Conservation (phyloP, 2,113 vertebrate species). For the Phyllostomus discolor region DNA sequence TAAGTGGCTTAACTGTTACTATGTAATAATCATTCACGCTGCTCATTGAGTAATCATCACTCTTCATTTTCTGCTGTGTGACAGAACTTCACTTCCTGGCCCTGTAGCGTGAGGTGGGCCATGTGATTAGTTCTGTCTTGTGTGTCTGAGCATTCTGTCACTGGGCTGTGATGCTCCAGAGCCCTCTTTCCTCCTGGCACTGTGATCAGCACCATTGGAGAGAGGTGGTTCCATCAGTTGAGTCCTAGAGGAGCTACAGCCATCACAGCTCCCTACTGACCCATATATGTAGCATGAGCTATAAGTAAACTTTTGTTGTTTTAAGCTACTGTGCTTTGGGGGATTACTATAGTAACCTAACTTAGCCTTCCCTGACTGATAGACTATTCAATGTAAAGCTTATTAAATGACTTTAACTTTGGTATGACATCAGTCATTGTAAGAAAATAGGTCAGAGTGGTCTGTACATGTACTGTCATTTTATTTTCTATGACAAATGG, state of each 20-base stretch:
- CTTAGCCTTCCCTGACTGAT: background rate
- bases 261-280: background rate
- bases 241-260: background rate
- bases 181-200: background rate
- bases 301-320: constrained; percentile 5
- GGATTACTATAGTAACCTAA: background rate
- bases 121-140: background rate
- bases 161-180: background rate
- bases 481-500: constrained; percentile 17
- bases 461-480: background rate
- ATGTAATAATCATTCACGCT: background rate
- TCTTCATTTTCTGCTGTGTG: background rate
- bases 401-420: background rate
- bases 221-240: background rate
- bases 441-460: background rate
- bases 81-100: background rate
- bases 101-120: background rate
- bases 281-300: background rate
- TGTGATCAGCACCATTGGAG: background rate
- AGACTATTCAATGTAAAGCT: background rate
- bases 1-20: background rate
- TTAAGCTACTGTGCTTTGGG: background rate
- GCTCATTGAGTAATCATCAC: background rate
- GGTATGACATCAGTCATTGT: background rate
- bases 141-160: background rate